Conservation (phyloP, 2,797 vertebrate genomes). For the Nasua narica region DNA sequence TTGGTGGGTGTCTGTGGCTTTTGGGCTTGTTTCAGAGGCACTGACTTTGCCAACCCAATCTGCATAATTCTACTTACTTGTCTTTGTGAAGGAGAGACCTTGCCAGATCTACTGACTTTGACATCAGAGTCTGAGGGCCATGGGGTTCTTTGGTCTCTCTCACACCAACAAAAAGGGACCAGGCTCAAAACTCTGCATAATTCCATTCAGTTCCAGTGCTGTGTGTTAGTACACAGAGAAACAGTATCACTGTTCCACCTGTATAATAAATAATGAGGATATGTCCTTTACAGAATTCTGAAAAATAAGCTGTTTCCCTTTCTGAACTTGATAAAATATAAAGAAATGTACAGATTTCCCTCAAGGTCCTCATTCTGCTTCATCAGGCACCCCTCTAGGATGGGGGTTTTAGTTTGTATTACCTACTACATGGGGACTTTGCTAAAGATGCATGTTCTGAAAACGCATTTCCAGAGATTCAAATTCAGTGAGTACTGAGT, state of each 20-base stretch:
- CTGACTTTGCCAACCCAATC: not conserved
- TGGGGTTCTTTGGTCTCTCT: not conserved
- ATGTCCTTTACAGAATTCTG: not conserved
- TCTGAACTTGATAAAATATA: not conserved
- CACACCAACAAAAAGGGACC: not conserved
- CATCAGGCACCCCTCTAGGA: not conserved
- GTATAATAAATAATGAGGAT: not conserved
- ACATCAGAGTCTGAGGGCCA: not conserved
- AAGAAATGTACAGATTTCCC: not conserved
- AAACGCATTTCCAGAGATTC: not conserved
- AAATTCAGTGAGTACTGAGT: not conserved
- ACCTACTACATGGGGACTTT: not conserved
- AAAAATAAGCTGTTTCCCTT: not conserved
- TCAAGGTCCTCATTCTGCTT: not conserved
- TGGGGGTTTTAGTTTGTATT: not conserved
- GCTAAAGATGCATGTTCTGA: not conserved
- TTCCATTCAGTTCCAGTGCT: not conserved
- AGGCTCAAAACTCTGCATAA: not conserved
- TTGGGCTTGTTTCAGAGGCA: not conserved
- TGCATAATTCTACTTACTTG: constrained; percentile 32
- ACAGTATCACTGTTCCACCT: not conserved
- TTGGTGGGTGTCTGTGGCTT: not conserved
- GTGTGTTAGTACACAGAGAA: not conserved
- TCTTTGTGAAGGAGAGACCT: not conserved
- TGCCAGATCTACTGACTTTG: not conserved